A percentile compares a stretch with the other conserved stretches of the same genome.
Evolutionary conservation across 2,797 vertebrate genomes (phyloP).

Genomic region (Eurystomus glaucurus): DNA sequence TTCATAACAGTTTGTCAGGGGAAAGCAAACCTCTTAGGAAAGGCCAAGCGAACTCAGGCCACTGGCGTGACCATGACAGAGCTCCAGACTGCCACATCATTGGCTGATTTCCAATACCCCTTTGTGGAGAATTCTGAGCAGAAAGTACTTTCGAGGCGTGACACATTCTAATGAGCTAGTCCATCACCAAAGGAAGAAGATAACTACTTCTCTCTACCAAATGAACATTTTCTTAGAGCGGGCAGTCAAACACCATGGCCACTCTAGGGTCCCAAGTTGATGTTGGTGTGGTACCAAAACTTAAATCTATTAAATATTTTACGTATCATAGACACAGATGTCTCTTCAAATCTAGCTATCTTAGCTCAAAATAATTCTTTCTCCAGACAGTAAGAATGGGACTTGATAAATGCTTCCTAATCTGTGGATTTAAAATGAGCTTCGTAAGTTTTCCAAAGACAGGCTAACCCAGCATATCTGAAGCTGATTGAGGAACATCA

Average conservation of each 20-base stretch:
- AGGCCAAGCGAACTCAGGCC: not conserved
- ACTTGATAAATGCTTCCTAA: not conserved
- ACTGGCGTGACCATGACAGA: not conserved
- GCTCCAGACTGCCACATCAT: not conserved
- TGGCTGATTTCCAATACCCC: not conserved
- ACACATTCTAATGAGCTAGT: not conserved
- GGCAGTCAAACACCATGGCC: not conserved
- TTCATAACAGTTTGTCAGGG: not conserved
- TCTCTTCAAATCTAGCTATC: slow-evolving; percentile 17
- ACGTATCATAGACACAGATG: not conserved
- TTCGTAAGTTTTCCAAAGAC: not conserved
- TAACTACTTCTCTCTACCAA: not conserved
- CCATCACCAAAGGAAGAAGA: not conserved
- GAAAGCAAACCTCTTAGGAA: not conserved
- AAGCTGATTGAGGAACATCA: not conserved
- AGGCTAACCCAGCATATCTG: not conserved
- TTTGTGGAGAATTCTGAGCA: not conserved
- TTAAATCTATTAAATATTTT: not conserved
- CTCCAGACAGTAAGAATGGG: not conserved
- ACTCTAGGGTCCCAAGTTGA: not conserved
- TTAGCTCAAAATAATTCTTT: slow-evolving; percentile 16
- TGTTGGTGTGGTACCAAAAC: not conserved
- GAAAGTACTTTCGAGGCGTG: not conserved
- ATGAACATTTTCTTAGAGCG: not conserved
- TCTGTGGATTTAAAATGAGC: slow-evolving; percentile 4